Evolutionary conservation across 2,888 invertebrate species (phyloP), one percentile per base, ranked within the genome.

Genomic region (Noctua janthina): DNA sequence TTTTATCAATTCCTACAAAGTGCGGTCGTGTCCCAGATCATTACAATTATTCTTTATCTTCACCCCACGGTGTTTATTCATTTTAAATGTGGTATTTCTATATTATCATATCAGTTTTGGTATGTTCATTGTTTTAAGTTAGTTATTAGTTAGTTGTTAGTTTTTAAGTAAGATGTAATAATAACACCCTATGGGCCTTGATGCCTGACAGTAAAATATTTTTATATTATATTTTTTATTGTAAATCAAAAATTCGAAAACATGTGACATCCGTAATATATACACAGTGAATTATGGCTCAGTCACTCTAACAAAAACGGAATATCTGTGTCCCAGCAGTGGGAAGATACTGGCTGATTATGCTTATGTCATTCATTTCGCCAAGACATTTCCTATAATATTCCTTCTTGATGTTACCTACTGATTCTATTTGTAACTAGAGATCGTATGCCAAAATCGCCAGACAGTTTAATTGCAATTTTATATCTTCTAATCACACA

Each of bases 381-480:
- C 49, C 6, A 23, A 51, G 15, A 62, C 13, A 20, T 73, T 83
- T 74, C 73, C 64, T 62, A 66, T 10, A 17, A 68, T 17, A 68
- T 43, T 39, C 23, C 46, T 51, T 56, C 69, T 51, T 66, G 49
- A 72, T 35, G 39, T 71, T 73, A 78, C 39, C 64, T 64, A 81
- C 67, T 59, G 68, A 64, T 64, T 87, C 82, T 87, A 84, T 82
- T 84, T 80, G n/a, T 29, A 75, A 71, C 67, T 15, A 51, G 29
- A 46, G 66, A 69, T 71, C 75, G 77, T 75, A 81, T 82, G 87
- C 87, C 87, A 87, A 87, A 87, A 82, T 87, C 71, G 78, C 83
- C 78, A 86, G 87, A 83, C 84, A 73, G 77, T 88, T 87, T 88
- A 82, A 90, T 90, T 84, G 75, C 83, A 80, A 86, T 87, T 88